Percentiles rank a stretch among this genome's conserved stretches.
These are phyloP conservation scores for Apodemia zela DNA, from an alignment of 2,888 invertebrate genomes.

Conservation along the genomic window DNA sequence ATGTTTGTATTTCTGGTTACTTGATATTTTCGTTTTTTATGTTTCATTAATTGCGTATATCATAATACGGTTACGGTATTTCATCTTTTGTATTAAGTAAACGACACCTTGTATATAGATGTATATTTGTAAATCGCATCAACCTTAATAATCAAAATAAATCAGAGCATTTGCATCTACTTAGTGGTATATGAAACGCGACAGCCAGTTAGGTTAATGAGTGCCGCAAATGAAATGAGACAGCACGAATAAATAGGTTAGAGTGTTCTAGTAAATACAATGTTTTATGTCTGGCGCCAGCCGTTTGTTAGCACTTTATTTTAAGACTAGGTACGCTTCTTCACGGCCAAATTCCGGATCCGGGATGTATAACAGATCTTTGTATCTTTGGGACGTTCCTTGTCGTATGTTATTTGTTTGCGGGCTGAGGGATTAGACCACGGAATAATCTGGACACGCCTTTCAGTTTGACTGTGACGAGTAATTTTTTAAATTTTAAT, in stretches of 20 bases:
- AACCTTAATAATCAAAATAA: neutral
- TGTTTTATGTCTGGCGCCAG: conserved; percentile 33
- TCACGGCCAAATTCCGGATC: neutral
- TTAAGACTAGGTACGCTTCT: conserved; percentile 19
- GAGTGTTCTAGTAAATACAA: conserved; percentile 29
- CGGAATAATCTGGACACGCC: no score
- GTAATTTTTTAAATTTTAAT: no score
- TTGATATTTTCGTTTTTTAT: no score
- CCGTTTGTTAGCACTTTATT: conserved; percentile 23
- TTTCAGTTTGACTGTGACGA: no score
- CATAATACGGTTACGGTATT: no score
- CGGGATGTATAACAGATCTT: neutral
- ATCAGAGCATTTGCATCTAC: conserved; percentile 3
- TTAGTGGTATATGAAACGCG: conserved; percentile 20
- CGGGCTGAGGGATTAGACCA: no score
- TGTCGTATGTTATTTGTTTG: no score
- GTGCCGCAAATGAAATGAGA: conserved; percentile 33
- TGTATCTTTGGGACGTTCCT: no score
- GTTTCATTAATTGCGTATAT: no score
- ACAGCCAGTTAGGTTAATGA: conserved; percentile 39
- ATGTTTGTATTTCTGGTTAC: no score
- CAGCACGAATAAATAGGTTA: conserved; percentile 28
- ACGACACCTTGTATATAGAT: no score
- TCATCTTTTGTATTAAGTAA: no score
- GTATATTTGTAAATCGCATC: neutral